Evolutionary conservation across 2,113 vertebrate genomes (phyloP).

Genomic region (Triplophysa dalaica): DNA sequence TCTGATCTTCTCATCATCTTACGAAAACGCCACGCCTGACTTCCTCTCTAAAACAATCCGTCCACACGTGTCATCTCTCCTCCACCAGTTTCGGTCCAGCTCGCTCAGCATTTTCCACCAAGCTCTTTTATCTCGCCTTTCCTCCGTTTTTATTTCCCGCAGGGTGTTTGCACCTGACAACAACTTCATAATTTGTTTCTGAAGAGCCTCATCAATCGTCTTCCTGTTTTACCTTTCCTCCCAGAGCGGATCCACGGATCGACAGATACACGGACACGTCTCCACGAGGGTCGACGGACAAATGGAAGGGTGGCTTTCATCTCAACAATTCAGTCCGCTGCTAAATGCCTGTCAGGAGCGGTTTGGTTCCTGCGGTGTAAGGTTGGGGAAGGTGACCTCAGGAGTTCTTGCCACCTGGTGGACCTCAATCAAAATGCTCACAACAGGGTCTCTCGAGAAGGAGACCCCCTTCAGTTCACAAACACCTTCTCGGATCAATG

Average conservation of each 20-base stretch:
- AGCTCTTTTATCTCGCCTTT: not conserved
- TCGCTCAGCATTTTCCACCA: conserved; percentile 4
- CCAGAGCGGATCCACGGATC: conserved; percentile 10
- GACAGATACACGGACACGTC: conserved; percentile 9
- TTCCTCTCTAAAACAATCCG: conserved; percentile 22
- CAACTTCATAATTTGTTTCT: conserved; percentile 53
- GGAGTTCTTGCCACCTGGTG: not conserved
- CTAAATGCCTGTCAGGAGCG: conserved; percentile 37
- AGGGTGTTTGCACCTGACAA: conserved; percentile 36
- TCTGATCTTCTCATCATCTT: conserved; percentile 31
- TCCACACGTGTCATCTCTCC: not conserved
- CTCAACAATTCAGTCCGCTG: not conserved
- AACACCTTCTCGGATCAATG: not conserved
- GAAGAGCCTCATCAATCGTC: conserved; percentile 39
- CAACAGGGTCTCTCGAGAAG: conserved; percentile 14
- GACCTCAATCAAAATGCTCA: conserved; percentile 40
- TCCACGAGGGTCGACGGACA: conserved; percentile 16
- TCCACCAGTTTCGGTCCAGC: not conserved
- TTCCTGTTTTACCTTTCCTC: conserved; percentile 36
- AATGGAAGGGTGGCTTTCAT: conserved; percentile 35
- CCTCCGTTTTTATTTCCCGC: conserved; percentile 26
- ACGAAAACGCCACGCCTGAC: not conserved
- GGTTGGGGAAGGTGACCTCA: conserved; percentile 16
- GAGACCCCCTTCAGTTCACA: conserved; percentile 1
- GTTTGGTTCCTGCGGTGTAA: not conserved